phyloP scores from a whole-genome alignment of 1,140 invertebrate genomes.

The Medauroidea extradentata region DNA sequence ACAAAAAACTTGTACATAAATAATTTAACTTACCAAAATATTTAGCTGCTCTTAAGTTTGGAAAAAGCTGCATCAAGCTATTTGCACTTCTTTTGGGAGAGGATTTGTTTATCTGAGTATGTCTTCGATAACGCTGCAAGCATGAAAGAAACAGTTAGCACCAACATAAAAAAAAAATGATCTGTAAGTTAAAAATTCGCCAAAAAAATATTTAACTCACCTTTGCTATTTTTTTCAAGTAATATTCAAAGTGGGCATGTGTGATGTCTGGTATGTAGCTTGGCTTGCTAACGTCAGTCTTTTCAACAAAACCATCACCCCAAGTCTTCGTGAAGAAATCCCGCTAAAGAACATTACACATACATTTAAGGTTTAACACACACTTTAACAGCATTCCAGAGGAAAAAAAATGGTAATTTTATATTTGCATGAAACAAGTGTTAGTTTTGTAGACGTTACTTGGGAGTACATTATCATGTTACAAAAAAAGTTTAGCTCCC shows the following conservation, averaged over 20 bases:
- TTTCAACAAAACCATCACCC: constrained; percentile 92
- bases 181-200: neutral
- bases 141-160: too few relatives aligned
- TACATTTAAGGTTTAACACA: too few relatives aligned
- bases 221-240: constrained; percentile 72
- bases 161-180: too few relatives aligned
- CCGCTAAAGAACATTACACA: constrained; percentile 45
- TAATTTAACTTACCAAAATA: constrained; percentile 41
- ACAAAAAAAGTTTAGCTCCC: too few relatives aligned
- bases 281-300: constrained; percentile 66
- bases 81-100: constrained; percentile 38
- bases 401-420: too few relatives aligned
- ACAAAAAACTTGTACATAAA: too few relatives aligned
- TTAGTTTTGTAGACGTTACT: too few relatives aligned
- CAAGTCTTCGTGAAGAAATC: constrained; percentile 97
- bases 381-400: too few relatives aligned
- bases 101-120: constrained; percentile 42
- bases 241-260: constrained; percentile 80
- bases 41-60: constrained; percentile 46
- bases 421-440: too few relatives aligned
- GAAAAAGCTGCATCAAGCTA: constrained; percentile 47
- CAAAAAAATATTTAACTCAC: constrained; percentile 15
- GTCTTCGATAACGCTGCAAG: constrained; percentile 48
- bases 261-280: constrained; percentile 80
- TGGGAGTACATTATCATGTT: too few relatives aligned